These are phyloP conservation scores for Volucella inanis DNA, from an alignment of 2,888 invertebrate species.

Conservation along the genomic window DNA sequence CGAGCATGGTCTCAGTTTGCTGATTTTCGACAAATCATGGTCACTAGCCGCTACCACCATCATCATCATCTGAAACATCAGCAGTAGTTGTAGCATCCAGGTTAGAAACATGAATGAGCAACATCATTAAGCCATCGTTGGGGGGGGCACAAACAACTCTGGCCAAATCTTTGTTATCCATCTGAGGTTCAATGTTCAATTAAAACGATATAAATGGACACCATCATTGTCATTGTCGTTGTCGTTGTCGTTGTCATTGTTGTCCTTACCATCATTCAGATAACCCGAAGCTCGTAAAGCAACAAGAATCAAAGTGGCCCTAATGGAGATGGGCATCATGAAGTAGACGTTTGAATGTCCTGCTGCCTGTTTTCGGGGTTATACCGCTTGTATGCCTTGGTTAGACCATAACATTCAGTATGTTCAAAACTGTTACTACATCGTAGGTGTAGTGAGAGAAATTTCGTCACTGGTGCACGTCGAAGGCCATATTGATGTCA, in stretches of 20 bases:
- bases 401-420: slow-evolving; percentile 50
- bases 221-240: slow-evolving; percentile 50
- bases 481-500: slow-evolving; percentile 8
- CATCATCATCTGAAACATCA: slow-evolving; percentile 36
- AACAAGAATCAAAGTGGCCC: slow-evolving; percentile 21
- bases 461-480: slow-evolving; percentile 50
- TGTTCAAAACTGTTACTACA: slow-evolving; percentile 15
- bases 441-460: background rate
- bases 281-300: background rate
- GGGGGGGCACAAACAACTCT: slow-evolving; percentile 50
- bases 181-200: slow-evolving; percentile 72
- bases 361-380: slow-evolving; percentile 41
- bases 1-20: slow-evolving; percentile 43
- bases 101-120: slow-evolving; percentile 57
- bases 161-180: slow-evolving; percentile 65
- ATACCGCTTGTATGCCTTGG: slow-evolving; percentile 26
- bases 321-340: slow-evolving; percentile 22
- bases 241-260: background rate
- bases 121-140: slow-evolving; percentile 61
- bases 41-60: slow-evolving; percentile 60
- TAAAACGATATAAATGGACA: slow-evolving; percentile 68
- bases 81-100: slow-evolving; percentile 41
- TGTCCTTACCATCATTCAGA: slow-evolving; percentile 34
- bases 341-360: background rate
- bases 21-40: slow-evolving; percentile 65